Conservation (phyloP, 2,888 invertebrate genomes). For the Galeruca laticollis region DNA sequence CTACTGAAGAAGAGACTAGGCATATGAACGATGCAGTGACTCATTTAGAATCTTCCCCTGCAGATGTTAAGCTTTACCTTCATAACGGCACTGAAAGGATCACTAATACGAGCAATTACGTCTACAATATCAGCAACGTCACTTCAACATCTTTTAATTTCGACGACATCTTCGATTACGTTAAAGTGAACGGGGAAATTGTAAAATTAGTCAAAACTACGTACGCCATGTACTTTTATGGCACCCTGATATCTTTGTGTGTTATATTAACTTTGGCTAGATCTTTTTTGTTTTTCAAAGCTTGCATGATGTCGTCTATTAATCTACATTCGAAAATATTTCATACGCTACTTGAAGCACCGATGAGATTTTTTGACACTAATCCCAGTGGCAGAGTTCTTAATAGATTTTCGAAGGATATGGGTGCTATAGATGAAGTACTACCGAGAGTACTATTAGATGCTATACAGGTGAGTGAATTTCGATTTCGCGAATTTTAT, state of each 20-base stretch:
- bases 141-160: neutral
- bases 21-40: neutral
- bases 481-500: no score
- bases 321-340: conserved; percentile 85
- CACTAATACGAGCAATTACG: neutral
- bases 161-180: conserved; percentile 19
- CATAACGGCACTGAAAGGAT: neutral
- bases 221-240: conserved; percentile 68
- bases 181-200: conserved; percentile 9
- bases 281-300: conserved; percentile 78
- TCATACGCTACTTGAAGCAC: conserved; percentile 71
- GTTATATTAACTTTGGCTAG: conserved; percentile 73
- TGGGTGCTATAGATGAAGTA: conserved; percentile 82
- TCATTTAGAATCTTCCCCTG: neutral
- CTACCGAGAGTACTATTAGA: conserved; percentile 76
- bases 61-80: neutral
- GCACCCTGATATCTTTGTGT: conserved; percentile 69
- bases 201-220: conserved; percentile 46
- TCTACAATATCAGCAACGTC: neutral
- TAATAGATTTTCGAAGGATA: conserved; percentile 85
- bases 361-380: conserved; percentile 83
- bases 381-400: conserved; percentile 86
- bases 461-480: conserved; percentile 69
- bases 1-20: conserved; percentile 27
- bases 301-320: conserved; percentile 81